A percentile compares a stretch with the other conserved stretches of the same genome.
These are phyloP conservation scores for Lithobates pipiens DNA, from an alignment of 2,797 vertebrate species.

Conservation along the genomic window DNA sequence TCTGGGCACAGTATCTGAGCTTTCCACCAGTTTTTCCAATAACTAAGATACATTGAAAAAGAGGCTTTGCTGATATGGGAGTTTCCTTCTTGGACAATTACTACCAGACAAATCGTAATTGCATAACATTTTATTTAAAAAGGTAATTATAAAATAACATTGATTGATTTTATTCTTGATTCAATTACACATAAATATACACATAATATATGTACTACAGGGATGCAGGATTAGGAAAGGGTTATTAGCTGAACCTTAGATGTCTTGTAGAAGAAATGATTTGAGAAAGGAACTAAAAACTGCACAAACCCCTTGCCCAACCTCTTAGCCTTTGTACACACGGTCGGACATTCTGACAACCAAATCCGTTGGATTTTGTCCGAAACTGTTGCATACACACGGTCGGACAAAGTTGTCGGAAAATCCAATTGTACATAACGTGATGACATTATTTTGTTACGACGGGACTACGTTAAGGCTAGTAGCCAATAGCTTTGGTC, in stretches of 20 bases:
- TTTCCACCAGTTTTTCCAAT: conserved; percentile 1
- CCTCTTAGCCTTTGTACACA: no score
- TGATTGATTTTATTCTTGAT: not conserved
- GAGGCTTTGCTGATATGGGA: not conserved
- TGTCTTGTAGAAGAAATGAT: not conserved
- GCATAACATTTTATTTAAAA: not conserved
- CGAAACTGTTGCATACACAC: no score
- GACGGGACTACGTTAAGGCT: no score
- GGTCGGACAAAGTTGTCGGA: no score
- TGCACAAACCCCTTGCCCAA: not conserved
- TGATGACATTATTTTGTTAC: no score
- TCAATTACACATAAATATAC: not conserved
- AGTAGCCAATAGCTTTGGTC: no score
- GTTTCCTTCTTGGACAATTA: not conserved
- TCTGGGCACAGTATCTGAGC: not conserved
- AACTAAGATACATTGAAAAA: not conserved
- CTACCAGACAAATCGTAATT: not conserved
- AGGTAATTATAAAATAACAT: not conserved
- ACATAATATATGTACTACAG: not conserved
- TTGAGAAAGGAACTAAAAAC: not conserved
- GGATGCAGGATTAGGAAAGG: not conserved
- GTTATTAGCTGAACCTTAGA: not conserved
- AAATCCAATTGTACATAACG: no score
- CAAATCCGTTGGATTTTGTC: no score
- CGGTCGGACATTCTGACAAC: no score